Base-by-base conservation (phyloP, 37 sponge, comb jelly and placozoan genomes). In the Theonella swinhoei region DNA sequence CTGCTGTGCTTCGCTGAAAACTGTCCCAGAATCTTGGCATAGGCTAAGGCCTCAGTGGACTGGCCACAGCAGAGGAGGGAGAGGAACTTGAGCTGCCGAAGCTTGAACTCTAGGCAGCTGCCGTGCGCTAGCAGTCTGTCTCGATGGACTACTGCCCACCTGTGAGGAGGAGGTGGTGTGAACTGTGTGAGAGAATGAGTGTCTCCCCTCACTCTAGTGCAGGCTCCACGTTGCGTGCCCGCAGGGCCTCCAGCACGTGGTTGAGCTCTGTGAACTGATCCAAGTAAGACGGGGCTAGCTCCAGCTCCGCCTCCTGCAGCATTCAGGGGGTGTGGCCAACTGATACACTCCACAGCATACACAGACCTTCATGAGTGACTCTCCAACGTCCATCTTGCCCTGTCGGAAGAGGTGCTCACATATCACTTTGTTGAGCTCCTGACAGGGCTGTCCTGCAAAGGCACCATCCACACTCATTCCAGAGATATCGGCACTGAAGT, bases 401-500 rank as follows among this genome's bases (percentile, higher is more conserved):
- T 91, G 93, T n/a, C 92, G 29, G 36, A 95, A 80, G 28, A 95
- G 83, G 66, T 95, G 95, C 75, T 95, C 93, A 77, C 89, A 95
- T 4, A 95, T 65, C 33, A 74, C 87, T 34, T 42, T 47, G 74
- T 88, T 85, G 25, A 95, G 77, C 70, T 74, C 33, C 58, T 14
- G 72, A 19, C 25, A 32, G 20, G 78, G 77, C 20, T 74, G 31
- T 26, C 80, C 86, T 37, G 66, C 68, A 8, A 88, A 72, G 47
- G 88, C 84, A 24, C 90, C 84, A 3, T 87, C 89, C 58, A 71
- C 60, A 69, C 86, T 31, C 39, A 67, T 68, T 30, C 74, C 85
- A 39, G 86, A 65, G 42, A 82, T 76, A 26, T 95, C 95, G 7
- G 72, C 24, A 68, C 74, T 75, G 42, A 95, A 95, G 43, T 80